A percentile compares a stretch with the other conserved stretches of the same genome.
These are phyloP conservation scores for Eupeodes corollae DNA, from an alignment of 1,140 invertebrate genomes.

Conservation along the genomic window DNA sequence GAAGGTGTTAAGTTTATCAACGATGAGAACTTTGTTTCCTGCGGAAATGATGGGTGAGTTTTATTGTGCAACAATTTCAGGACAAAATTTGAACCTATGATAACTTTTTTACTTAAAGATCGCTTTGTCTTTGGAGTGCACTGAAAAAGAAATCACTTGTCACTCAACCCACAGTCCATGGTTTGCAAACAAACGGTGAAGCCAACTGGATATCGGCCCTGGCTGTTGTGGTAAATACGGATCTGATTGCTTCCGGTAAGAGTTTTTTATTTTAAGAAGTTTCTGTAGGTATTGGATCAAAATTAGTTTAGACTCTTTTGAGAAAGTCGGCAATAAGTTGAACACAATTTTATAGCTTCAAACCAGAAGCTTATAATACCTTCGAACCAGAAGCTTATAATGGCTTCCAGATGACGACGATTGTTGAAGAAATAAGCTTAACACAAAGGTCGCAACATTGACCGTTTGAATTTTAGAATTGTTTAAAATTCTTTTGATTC, in stretches of 20 bases:
- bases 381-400: too few species aligned
- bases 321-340: too few species aligned
- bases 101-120: constrained; percentile 32
- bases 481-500: too few species aligned
- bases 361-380: too few species aligned
- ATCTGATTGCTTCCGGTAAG: constrained; percentile 78
- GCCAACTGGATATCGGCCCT: constrained; percentile 80
- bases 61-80: too few species aligned
- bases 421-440: too few species aligned
- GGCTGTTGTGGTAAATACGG: constrained; percentile 69
- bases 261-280: background rate
- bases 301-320: too few species aligned
- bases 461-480: too few species aligned
- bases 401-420: too few species aligned
- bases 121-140: constrained; percentile 74
- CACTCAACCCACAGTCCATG: constrained; percentile 65
- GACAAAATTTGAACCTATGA: background rate
- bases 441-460: too few species aligned
- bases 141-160: constrained; percentile 83
- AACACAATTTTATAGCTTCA: too few species aligned
- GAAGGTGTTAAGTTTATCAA: constrained; percentile 83
- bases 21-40: constrained; percentile 83
- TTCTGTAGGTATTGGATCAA: too few species aligned
- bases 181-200: constrained; percentile 46
- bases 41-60: constrained; percentile 72